phyloP scores from a whole-genome alignment of 2,113 vertebrate species.

The Calypte anna region DNA sequence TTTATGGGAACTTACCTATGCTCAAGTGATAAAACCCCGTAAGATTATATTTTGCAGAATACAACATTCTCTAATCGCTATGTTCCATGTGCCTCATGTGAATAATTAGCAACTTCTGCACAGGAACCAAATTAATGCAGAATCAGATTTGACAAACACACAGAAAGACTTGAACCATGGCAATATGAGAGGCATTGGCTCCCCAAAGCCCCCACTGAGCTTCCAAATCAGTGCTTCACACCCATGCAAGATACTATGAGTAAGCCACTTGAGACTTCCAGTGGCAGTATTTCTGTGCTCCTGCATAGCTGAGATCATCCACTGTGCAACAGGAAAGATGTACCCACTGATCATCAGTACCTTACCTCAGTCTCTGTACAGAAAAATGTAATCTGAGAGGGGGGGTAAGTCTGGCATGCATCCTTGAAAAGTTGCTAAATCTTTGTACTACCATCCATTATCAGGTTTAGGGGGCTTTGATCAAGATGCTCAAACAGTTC shows the following conservation, averaged over 20 bases:
- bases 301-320: not conserved
- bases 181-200: not conserved
- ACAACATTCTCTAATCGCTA: constrained; percentile 3
- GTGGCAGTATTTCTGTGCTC: not conserved
- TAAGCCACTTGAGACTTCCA: not conserved
- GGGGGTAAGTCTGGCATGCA: not conserved
- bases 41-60: not conserved
- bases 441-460: not conserved
- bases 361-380: not conserved
- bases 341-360: not conserved
- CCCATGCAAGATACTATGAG: not conserved
- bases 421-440: constrained; percentile 14
- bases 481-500: not conserved
- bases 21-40: not conserved
- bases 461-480: not conserved
- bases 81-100: not conserved
- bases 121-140: not conserved
- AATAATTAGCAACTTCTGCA: not conserved
- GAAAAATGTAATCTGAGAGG: not conserved
- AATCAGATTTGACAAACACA: not conserved
- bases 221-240: not conserved
- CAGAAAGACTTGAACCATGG: not conserved
- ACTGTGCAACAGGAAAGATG: not conserved
- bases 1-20: not conserved
- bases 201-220: not conserved